Percentiles rank a stretch among this genome's conserved stretches.
Conservation (phyloP, 1,140 invertebrate species). For the Tetragnatha versicolor region DNA sequence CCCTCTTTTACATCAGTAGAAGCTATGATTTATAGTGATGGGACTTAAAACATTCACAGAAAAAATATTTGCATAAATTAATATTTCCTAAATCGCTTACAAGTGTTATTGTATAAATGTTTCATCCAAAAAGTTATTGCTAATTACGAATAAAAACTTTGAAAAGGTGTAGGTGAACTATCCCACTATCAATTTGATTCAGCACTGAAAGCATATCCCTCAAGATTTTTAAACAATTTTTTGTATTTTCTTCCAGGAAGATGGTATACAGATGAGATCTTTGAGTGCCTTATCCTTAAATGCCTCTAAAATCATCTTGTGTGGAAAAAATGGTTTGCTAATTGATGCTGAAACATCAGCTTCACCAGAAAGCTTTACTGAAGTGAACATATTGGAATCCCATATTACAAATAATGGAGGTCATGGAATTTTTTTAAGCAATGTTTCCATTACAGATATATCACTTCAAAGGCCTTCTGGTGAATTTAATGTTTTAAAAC, state of each 20-base stretch:
- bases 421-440: slow-evolving; percentile 37
- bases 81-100: too few species aligned
- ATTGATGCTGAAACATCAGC: slow-evolving; percentile 42
- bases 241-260: slow-evolving; percentile 12
- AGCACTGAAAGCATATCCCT: too few species aligned
- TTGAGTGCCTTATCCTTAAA: slow-evolving; percentile 15
- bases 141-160: too few species aligned
- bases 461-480: slow-evolving; percentile 31
- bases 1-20: too few species aligned
- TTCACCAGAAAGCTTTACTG: slow-evolving; percentile 19
- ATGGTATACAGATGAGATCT: slow-evolving; percentile 49
- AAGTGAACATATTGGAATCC: not conserved
- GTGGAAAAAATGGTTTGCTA: slow-evolving; percentile 29
- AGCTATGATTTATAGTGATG: too few species aligned
- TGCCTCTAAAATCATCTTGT: not conserved
- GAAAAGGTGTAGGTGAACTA: too few species aligned
- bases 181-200: too few species aligned
- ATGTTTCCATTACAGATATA: slow-evolving; percentile 32
- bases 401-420: slow-evolving; percentile 18
- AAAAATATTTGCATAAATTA: too few species aligned
- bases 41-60: too few species aligned
- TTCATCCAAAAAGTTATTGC: too few species aligned
- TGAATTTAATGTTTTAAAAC: slow-evolving; percentile 19
- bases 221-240: not conserved
- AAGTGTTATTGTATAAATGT: too few species aligned